Conservation (phyloP, 2,888 invertebrate species). For the Cheilosia variabilis region DNA sequence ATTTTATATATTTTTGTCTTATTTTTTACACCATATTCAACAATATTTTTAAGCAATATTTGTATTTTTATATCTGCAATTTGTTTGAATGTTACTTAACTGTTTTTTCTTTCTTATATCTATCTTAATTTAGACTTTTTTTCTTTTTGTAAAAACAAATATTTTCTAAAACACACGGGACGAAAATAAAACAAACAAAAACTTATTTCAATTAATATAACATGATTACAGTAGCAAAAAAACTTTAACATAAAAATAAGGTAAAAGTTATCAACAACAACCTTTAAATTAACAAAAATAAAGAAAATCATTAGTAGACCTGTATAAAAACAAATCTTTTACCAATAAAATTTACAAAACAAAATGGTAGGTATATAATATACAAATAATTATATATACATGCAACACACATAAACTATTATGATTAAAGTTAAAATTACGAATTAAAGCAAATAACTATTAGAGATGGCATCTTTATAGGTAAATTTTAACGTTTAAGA, state of each 20-base stretch:
- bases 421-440: conserved; percentile 69
- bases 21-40: conserved; percentile 41
- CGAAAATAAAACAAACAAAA: conserved; percentile 53
- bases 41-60: conserved; percentile 65
- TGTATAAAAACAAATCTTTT: conserved; percentile 54
- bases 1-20: conserved; percentile 59
- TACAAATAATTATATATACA: conserved; percentile 62
- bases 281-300: conserved; percentile 34
- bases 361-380: conserved; percentile 64
- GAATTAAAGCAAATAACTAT: conserved; percentile 65
- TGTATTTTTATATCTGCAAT: conserved; percentile 69
- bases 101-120: conserved; percentile 16
- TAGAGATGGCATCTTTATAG: conserved; percentile 72
- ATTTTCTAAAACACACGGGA: conserved; percentile 53
- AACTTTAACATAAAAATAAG: conserved; percentile 46
- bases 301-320: conserved; percentile 55
- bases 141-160: conserved; percentile 37
- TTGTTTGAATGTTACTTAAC: conserved; percentile 71
- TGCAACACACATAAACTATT: conserved; percentile 64
- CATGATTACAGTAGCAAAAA: conserved; percentile 29
- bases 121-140: background rate
- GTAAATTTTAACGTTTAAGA: conserved; percentile 72
- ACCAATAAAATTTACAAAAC: conserved; percentile 60
- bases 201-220: conserved; percentile 65
- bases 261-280: conserved; percentile 53